Percentiles rank a stretch among this genome's conserved stretches.
These are phyloP conservation scores for Symphodus melops DNA, from an alignment of 2,113 vertebrate genomes.

Conservation along the genomic window DNA sequence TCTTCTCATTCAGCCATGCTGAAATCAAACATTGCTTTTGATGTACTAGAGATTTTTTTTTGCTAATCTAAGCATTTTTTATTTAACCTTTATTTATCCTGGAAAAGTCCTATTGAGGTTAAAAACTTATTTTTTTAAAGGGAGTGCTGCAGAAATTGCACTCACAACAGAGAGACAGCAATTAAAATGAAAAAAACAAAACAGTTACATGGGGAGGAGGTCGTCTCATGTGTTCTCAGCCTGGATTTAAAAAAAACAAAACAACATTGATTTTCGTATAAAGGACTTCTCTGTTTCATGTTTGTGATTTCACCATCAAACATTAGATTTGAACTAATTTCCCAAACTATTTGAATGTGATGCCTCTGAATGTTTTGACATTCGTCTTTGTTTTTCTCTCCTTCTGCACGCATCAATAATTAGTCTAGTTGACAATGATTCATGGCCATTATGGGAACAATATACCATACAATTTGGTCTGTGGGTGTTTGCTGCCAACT, in stretches of 20 bases:
- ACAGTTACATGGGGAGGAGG: too few species aligned
- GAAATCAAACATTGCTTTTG: constrained; percentile 42
- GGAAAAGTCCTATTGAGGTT: too few species aligned
- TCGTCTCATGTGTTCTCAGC: too few species aligned
- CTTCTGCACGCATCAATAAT: constrained; percentile 34
- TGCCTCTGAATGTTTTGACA: constrained; percentile 20
- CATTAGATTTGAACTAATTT: constrained; percentile 29
- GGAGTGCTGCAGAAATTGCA: too few species aligned
- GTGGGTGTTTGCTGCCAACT: constrained; percentile 1
- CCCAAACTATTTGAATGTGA: constrained; percentile 48
- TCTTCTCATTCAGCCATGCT: background rate
- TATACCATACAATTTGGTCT: constrained; percentile 8
- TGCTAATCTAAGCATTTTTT: constrained; percentile 30
- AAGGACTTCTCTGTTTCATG: background rate
- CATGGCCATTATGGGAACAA: background rate
- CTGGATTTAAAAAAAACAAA: too few species aligned
- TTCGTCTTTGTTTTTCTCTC: constrained; percentile 48
- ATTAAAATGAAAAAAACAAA: too few species aligned
- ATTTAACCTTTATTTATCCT: too few species aligned
- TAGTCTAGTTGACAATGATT: constrained; percentile 8
- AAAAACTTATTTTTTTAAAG: too few species aligned
- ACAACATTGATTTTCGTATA: constrained; percentile 1
- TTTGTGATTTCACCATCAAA: constrained; percentile 62
- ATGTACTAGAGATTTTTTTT: constrained; percentile 24
- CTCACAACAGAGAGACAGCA: too few species aligned